A percentile compares a stretch with the other conserved stretches of the same genome.
phyloP scores from a whole-genome alignment of 2,888 invertebrate genomes.

The Conistra vaccinii region DNA sequence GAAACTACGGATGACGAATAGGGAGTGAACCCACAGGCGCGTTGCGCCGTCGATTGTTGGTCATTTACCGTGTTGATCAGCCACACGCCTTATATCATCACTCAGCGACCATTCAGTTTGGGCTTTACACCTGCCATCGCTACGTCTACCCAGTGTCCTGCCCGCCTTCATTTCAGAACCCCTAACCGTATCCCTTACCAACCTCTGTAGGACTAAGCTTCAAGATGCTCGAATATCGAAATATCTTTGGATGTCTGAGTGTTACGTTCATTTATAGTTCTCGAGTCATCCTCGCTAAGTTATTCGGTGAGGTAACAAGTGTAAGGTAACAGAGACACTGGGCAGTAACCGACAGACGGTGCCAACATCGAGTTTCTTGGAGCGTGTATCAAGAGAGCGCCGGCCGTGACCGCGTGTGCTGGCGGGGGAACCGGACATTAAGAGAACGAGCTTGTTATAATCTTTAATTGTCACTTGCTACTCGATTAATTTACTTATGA shows the following conservation, averaged over 20 bases:
- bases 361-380: conserved; percentile 67
- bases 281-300: conserved; percentile 12
- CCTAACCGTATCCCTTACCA: too few relatives aligned
- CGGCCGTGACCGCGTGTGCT: conserved; percentile 65
- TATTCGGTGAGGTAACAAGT: conserved; percentile 45
- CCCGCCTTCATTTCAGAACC: too few relatives aligned
- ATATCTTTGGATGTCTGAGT: background rate
- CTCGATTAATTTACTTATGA: background rate
- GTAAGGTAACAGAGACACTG: conserved; percentile 53
- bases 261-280: conserved; percentile 8
- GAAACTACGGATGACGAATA: too few relatives aligned
- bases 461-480: background rate
- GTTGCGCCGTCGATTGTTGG: too few relatives aligned
- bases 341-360: conserved; percentile 58
- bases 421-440: conserved; percentile 51
- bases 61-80: too few relatives aligned
- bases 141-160: too few relatives aligned
- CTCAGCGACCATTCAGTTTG: too few relatives aligned
- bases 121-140: too few relatives aligned
- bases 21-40: too few relatives aligned
- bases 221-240: background rate
- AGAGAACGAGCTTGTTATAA: background rate
- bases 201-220: too few relatives aligned
- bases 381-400: conserved; percentile 72
- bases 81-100: too few relatives aligned